A percentile compares a stretch with the other conserved stretches of the same genome.
Evolutionary conservation across 2,888 invertebrate genomes (phyloP).

Genomic region (Apamea epomidion): DNA sequence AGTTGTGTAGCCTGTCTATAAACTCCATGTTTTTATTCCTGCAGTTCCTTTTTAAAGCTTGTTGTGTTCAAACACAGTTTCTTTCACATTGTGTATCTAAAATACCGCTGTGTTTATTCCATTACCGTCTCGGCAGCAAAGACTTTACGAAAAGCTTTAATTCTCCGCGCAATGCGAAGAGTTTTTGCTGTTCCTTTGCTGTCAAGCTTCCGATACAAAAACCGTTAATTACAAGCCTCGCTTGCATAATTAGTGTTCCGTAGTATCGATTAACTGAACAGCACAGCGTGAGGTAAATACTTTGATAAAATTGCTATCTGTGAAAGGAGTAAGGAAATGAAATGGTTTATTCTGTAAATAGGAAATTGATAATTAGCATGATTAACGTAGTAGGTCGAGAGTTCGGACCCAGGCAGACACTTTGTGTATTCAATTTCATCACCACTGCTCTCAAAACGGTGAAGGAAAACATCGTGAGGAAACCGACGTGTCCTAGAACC

Average conservation of each 20-base stretch:
- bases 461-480: no score
- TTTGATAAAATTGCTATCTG: background rate
- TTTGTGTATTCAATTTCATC: no score
- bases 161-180: background rate
- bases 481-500: no score
- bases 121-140: constrained; percentile 11
- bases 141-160: constrained; percentile 3
- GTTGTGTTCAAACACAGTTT: constrained; percentile 14
- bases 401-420: no score
- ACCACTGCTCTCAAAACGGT: no score
- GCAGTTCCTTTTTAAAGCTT: background rate
- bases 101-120: constrained; percentile 23
- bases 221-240: constrained; percentile 23
- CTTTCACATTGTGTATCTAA: constrained; percentile 6
- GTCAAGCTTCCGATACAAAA: constrained; percentile 35
- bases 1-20: background rate
- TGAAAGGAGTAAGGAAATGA: background rate
- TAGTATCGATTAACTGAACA: background rate
- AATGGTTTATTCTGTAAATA: no score
- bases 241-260: constrained; percentile 24
- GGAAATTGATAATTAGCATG: no score
- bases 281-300: background rate
- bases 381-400: no score
- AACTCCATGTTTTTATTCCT: constrained; percentile 1
- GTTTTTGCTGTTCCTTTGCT: constrained; percentile 11